Evolutionary conservation across 2,888 invertebrate species (phyloP).

Genomic region (Deroplatys truncata): DNA sequence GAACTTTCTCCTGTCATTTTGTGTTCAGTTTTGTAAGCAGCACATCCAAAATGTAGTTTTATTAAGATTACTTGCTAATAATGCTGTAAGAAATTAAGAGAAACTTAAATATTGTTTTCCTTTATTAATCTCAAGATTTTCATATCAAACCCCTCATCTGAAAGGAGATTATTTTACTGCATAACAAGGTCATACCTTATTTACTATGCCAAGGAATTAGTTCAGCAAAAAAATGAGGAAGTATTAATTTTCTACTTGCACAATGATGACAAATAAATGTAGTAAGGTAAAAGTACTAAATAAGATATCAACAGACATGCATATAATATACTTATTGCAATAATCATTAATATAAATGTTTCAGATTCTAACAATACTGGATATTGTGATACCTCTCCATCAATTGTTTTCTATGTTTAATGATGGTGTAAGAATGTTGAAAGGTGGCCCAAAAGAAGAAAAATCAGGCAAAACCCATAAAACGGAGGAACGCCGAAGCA

Average conservation of each 20-base stretch:
- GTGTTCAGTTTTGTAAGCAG: no score
- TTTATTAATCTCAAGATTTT: neutral
- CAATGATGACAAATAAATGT: no score
- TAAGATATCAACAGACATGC: neutral
- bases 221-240: no score
- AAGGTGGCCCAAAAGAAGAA: constrained; percentile 39
- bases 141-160: neutral
- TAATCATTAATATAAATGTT: constrained; percentile 32
- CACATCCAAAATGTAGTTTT: no score
- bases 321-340: neutral
- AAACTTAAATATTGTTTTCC: neutral
- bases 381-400: constrained; percentile 82
- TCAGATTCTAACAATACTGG: constrained; percentile 79
- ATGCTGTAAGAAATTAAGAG: neutral
- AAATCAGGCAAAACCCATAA: constrained; percentile 37
- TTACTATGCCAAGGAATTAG: no score
- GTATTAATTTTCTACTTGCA: no score
- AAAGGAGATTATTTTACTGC: no score
- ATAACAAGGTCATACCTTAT: no score
- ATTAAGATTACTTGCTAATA: neutral
- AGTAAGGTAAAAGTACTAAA: no score
- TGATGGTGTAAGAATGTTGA: constrained; percentile 76
- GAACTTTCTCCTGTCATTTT: no score
- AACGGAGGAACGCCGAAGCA: constrained; percentile 44
- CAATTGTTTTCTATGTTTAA: constrained; percentile 88